Evolutionary conservation across 2,113 vertebrate genomes (phyloP).

Genomic region (Aix galericulata): DNA sequence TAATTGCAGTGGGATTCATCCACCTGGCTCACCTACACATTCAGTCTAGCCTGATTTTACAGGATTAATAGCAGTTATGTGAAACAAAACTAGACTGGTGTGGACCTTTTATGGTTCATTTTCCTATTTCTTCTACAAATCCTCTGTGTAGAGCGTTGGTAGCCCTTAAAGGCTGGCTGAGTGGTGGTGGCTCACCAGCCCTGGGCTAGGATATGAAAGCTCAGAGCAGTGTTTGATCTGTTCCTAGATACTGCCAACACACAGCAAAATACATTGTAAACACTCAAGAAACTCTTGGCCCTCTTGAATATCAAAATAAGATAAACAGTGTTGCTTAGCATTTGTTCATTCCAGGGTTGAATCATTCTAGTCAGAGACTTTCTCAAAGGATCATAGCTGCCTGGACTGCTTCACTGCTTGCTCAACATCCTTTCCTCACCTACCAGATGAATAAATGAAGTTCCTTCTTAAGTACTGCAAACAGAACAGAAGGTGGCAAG

Average conservation of each 20-base stretch:
- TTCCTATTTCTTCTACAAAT: background rate
- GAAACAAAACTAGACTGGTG: background rate
- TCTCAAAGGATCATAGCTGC: background rate
- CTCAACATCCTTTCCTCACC: slow-evolving; percentile 11
- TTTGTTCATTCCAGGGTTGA: slow-evolving; percentile 8
- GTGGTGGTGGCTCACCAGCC: background rate
- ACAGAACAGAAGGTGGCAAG: background rate
- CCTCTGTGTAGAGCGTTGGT: fast-evolving
- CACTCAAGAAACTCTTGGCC: background rate
- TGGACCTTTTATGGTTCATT: fast-evolving
- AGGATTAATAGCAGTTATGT: background rate
- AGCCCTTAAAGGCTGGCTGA: background rate
- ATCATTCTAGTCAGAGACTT: background rate
- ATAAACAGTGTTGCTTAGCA: slow-evolving; percentile 30
- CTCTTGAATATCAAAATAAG: slow-evolving; percentile 16
- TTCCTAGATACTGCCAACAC: slow-evolving; percentile 6
- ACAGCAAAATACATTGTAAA: background rate
- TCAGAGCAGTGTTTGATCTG: background rate
- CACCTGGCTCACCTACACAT: background rate
- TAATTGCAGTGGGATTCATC: background rate
- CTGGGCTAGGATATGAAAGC: background rate
- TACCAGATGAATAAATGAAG: slow-evolving; percentile 18
- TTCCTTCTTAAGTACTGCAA: slow-evolving; percentile 15
- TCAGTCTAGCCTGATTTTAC: background rate
- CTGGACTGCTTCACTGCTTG: background rate